A percentile compares a stretch with the other conserved stretches of the same genome.
These are phyloP conservation scores for Oasisia sp. DNA, from an alignment of 2,888 invertebrate species.

Conservation along the genomic window DNA sequence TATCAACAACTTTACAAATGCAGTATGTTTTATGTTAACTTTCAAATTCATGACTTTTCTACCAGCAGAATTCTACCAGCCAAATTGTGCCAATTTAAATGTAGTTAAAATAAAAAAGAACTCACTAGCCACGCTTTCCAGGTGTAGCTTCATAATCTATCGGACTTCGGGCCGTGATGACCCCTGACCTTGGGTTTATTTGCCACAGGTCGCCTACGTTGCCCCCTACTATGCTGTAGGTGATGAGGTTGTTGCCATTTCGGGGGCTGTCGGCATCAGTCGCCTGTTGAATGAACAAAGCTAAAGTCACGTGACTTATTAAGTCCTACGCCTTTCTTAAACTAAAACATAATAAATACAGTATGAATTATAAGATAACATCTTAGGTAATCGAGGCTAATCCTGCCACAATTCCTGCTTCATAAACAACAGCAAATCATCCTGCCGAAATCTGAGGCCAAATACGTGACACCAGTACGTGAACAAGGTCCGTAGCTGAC, in stretches of 20 bases:
- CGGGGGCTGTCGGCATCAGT: constrained; percentile 78
- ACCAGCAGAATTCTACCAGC: too few relatives aligned
- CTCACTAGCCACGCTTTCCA: constrained; percentile 75
- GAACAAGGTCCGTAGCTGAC: too few relatives aligned
- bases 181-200: constrained; percentile 60
- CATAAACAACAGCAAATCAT: too few relatives aligned
- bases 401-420: too few relatives aligned
- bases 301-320: too few relatives aligned
- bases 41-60: too few relatives aligned
- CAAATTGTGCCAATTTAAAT: constrained; percentile 63
- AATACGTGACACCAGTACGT: too few relatives aligned
- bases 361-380: too few relatives aligned
- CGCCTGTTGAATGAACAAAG: constrained; percentile 69
- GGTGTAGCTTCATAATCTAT: constrained; percentile 75
- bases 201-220: constrained; percentile 57
- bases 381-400: too few relatives aligned
- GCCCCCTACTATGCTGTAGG: constrained; percentile 76
- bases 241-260: constrained; percentile 74
- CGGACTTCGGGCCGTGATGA: constrained; percentile 56
- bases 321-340: too few relatives aligned
- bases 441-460: too few relatives aligned
- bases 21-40: not conserved
- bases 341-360: too few relatives aligned
- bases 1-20: not conserved
- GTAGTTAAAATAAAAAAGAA: constrained; percentile 68